Base-by-base conservation (phyloP, 2,888 invertebrate species). In the Caenorhabditis doughertyi region DNA sequence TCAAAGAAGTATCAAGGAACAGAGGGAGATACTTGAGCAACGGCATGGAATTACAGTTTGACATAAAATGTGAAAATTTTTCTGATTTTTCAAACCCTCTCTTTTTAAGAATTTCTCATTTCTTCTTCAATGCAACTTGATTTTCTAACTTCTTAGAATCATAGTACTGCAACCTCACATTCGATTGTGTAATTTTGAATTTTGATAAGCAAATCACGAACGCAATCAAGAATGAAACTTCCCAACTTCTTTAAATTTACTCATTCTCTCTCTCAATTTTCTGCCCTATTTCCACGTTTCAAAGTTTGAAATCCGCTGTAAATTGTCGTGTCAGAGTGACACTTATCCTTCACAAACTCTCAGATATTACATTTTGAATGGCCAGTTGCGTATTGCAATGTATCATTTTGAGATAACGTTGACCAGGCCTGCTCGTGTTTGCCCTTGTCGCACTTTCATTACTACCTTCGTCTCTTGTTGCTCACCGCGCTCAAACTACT, bases 321-420 rank as follows among this genome's bases (percentile, higher is more conserved):
- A 76, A 51, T 51, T 60, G 56, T 56, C 27, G 32, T 27, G 32
- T 21, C 35, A 58, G 68, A 77, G 77, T 77, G 77, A 77, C 68
- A 76, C 67, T 56, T 65, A 76, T 67, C 67, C 67, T 67, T 76
- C 76, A 64, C 67, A 77, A 77, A 68, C 68, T 68, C 68, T 60
- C 68, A 80, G 80, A 80, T 80, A 80, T 80, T 80, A 80, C 81
- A 81, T 80, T 81, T 80, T 71, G 81, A 76, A 81, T 74, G 74
- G 81, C 81, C 81, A 81, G 81, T 81, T 81, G 81, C 74, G 81
- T 74, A 74, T 81, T 76, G 81, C 81, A 81, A 81, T 81, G 82
- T 82, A 82, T 82, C 82, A 82, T 79, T 82, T 77, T 60, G 77
- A 72, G 82, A 82, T 81, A 81, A 71, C 81, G 65, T 58, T 80